Conservation (phyloP, 2,888 invertebrate genomes). For the Muscina levida region DNA sequence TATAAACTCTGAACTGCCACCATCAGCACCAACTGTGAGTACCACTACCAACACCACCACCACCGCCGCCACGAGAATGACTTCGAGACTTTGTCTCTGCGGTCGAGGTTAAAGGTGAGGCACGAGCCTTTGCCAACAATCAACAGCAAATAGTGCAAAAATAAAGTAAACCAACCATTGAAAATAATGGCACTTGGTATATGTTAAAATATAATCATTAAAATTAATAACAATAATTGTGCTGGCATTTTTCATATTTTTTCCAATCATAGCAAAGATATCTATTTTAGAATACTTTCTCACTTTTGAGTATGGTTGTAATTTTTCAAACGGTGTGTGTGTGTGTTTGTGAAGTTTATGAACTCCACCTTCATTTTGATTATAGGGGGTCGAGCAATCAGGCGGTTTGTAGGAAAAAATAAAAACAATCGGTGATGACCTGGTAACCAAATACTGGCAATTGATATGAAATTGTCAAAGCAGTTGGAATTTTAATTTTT, state of each 20-base stretch:
- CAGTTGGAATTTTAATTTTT: no score
- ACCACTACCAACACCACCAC: neutral
- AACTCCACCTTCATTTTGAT: neutral
- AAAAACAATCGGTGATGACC: no score
- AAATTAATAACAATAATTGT: conserved; percentile 29
- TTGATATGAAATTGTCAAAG: no score
- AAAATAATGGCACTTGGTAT: conserved; percentile 1
- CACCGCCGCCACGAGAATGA: neutral
- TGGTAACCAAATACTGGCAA: no score
- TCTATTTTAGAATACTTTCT: conserved; percentile 33
- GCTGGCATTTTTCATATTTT: neutral
- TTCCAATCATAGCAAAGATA: neutral
- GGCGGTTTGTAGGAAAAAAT: no score
- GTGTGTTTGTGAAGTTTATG: neutral
- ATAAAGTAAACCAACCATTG: neutral
- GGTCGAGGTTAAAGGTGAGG: conserved; percentile 57
- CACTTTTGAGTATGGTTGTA: conserved; percentile 29
- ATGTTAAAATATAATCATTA: conserved; percentile 4
- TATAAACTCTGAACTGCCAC: conserved; percentile 44
- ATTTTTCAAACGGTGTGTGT: conserved; percentile 1
- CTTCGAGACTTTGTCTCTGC: conserved; percentile 32
- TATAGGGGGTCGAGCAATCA: neutral
- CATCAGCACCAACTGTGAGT: neutral
- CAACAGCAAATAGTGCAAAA: neutral
- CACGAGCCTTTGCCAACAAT: conserved; percentile 52